Conservation (phyloP, 2,113 vertebrate genomes). For the Paramisgurnus dabryanus region DNA sequence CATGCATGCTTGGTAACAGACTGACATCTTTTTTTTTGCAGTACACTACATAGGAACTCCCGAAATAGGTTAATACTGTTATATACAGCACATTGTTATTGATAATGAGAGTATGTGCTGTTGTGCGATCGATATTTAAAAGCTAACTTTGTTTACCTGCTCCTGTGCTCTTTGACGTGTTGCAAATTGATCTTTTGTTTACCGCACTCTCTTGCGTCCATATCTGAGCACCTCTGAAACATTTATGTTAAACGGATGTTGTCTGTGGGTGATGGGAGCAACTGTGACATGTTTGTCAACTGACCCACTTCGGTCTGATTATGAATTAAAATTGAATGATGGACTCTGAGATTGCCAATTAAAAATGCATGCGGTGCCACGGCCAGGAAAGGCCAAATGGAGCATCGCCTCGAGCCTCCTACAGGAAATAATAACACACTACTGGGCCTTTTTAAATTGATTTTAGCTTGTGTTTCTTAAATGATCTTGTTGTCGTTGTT, state of each 20-base stretch:
- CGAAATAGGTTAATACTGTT: not conserved
- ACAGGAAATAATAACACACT: slow-evolving; percentile 47
- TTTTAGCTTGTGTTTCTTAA: slow-evolving; percentile 9
- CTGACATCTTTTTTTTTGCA: slow-evolving; percentile 38
- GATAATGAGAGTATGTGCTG: slow-evolving; percentile 1
- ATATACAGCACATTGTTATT: not conserved
- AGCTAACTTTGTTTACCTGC: too few relatives aligned
- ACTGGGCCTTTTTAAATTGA: slow-evolving; percentile 57
- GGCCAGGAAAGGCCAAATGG: slow-evolving; percentile 42
- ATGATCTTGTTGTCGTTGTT: slow-evolving; percentile 28
- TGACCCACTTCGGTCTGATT: slow-evolving; percentile 78
- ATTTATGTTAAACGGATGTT: slow-evolving; percentile 65
- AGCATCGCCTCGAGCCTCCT: slow-evolving; percentile 48
- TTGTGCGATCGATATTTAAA: not conserved
- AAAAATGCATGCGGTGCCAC: slow-evolving; percentile 69
- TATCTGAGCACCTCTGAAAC: slow-evolving; percentile 61
- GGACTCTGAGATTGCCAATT: slow-evolving; percentile 65
- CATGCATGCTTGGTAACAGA: slow-evolving; percentile 13
- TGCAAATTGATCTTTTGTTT: slow-evolving; percentile 34
- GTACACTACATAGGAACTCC: slow-evolving; percentile 37
- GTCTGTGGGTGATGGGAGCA: slow-evolving; percentile 67
- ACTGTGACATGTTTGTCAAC: slow-evolving; percentile 78
- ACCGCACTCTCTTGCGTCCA: slow-evolving; percentile 24
- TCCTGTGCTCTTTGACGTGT: not conserved
- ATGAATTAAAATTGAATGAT: slow-evolving; percentile 80